A percentile compares a stretch with the other conserved stretches of the same genome.
Conservation (phyloP, 2,113 vertebrate genomes). For the Percina caprodes region DNA sequence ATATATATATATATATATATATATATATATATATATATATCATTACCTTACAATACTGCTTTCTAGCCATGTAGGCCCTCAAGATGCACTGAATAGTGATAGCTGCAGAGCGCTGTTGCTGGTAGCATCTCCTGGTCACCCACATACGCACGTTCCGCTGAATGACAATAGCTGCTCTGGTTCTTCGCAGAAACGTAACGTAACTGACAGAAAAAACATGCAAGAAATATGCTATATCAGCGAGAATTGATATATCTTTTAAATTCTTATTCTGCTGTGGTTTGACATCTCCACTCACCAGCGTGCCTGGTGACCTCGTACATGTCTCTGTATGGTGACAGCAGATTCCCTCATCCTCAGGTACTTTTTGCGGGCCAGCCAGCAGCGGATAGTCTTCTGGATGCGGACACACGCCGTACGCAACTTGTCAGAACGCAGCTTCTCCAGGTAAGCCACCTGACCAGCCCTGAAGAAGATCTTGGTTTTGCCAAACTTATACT, state of each 20-base stretch:
- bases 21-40: background rate
- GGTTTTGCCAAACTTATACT: slow-evolving; percentile 97
- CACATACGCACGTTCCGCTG: slow-evolving; percentile 93
- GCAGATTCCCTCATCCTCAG: slow-evolving; percentile 90
- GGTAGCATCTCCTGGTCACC: slow-evolving; percentile 82
- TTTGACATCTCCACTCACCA: slow-evolving; percentile 82
- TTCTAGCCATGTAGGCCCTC: slow-evolving; percentile 88
- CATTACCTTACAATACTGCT: slow-evolving; percentile 88
- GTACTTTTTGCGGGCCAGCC: slow-evolving; percentile 93
- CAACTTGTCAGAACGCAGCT: slow-evolving; percentile 94
- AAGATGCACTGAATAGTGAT: slow-evolving; percentile 88
- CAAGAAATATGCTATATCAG: background rate
- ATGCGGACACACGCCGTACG: slow-evolving; percentile 92
- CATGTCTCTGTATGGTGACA: slow-evolving; percentile 90
- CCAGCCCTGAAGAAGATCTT: slow-evolving; percentile 99
- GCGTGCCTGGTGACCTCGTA: slow-evolving; percentile 92
- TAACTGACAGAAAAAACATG: slow-evolving; percentile 79
- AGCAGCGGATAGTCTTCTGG: slow-evolving; percentile 96
- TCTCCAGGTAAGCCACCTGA: slow-evolving; percentile 97
- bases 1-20: background rate
- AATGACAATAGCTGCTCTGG: slow-evolving; percentile 88
- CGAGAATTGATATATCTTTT: background rate
- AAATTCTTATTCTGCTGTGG: background rate
- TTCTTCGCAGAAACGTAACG: slow-evolving; percentile 87
- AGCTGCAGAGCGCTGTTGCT: slow-evolving; percentile 81